Base-by-base conservation (phyloP, 2,797 vertebrate genomes). In the Periparus ater region DNA sequence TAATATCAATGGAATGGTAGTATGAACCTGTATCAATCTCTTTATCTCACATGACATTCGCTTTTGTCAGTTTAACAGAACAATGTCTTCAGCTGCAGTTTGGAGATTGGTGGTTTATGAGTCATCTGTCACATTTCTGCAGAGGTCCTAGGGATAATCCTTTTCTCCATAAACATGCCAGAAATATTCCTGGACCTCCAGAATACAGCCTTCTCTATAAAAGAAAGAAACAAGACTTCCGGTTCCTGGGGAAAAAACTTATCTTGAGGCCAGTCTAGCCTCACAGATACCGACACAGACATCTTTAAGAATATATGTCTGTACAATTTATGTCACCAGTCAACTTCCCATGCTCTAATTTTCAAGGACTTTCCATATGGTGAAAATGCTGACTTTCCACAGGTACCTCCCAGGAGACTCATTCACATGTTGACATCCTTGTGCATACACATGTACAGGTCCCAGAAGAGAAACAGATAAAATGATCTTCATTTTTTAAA, bases 371-470 rank as follows among this genome's bases (percentile, higher is more conserved):
- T 87, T 76, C 60, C 17, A 4, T 57, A 10, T 63, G 36, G 29
- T 23, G 79, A 77, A 87, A 86, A 87, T 55, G 5, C 17, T 84
- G 34, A 42, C n/a, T 89, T 93, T 79, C 29, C 45, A 30, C 9
- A 70, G 55, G 32, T 76, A 26, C 18, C 7, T 70, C 17, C 16
- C 60, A 23, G 48, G 47, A 55, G 29, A 27, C 12, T 47, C 32
- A 62, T 48, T 72, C 32, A 54, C 2, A 1, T 7, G 6, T 79
- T 58, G 53, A 30, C 5, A 54, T 47, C 17, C 22, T 57, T 3
- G 1, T 60, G 23, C 10, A 3, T 47, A 45, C 0, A 3, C 4
- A 34, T 14, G 19, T 27, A 15, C 4, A 10, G 6, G 12, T 38
- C 19, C 5, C 32, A 53, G 78, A 82, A 53, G 6, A 40, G 11